phyloP scores from a whole-genome alignment of 2,888 invertebrate genomes.

The Thera obeliscata region DNA sequence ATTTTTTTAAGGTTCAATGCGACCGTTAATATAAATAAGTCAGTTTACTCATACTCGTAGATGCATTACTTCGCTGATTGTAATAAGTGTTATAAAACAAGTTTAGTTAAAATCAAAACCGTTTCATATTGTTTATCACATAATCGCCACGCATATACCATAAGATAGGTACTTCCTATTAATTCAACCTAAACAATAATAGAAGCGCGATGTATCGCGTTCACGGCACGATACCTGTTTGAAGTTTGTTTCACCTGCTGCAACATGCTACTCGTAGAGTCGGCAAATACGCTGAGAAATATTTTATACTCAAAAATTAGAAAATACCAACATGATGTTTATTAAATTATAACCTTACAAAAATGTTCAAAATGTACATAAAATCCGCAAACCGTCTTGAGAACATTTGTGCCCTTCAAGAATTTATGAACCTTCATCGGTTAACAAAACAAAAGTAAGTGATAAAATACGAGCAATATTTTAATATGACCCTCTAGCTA shows the following conservation, averaged over 20 bases:
- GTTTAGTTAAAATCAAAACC: no score
- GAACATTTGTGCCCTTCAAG: conserved; percentile 41
- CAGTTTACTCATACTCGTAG: no score
- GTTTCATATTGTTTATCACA: no score
- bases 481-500: conserved; percentile 40
- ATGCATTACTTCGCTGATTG: no score
- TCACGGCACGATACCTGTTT: conserved; percentile 13
- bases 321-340: not conserved
- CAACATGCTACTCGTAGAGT: conserved; percentile 22
- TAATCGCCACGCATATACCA: no score
- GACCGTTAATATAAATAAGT: no score
- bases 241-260: conserved; percentile 23
- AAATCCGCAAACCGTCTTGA: conserved; percentile 5
- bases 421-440: conserved; percentile 38
- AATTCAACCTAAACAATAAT: conserved; percentile 20
- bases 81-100: no score
- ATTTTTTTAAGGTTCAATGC: no score
- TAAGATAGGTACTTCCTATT: no score
- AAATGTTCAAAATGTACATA: not conserved
- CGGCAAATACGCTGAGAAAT: not conserved
- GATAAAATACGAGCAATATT: conserved; percentile 42
- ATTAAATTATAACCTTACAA: not conserved
- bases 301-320: not conserved
- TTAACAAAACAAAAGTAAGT: conserved; percentile 40
- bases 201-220: conserved; percentile 14